Percentiles rank a stretch among this genome's conserved stretches.
These are phyloP conservation scores for Ancistrus triradiatus DNA, from an alignment of 2,113 vertebrate species.

Conservation along the genomic window DNA sequence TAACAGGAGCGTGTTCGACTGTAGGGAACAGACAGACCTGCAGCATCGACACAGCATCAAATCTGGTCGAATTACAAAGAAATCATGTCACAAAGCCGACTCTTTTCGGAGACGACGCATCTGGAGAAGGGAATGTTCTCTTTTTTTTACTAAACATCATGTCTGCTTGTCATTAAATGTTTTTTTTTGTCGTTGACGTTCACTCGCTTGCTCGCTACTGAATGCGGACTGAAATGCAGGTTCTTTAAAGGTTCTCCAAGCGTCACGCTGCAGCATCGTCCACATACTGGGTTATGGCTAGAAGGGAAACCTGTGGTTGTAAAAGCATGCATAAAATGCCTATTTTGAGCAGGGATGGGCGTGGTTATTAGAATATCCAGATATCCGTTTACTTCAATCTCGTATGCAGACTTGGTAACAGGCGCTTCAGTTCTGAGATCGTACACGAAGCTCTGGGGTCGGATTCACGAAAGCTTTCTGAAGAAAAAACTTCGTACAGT, in stretches of 20 bases:
- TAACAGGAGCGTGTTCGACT: background rate
- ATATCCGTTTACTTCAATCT: no score
- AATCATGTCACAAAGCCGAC: background rate
- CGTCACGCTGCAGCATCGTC: constrained; percentile 35
- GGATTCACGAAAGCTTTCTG: no score
- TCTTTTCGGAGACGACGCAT: constrained; percentile 1
- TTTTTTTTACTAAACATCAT: constrained; percentile 44
- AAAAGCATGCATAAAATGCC: no score
- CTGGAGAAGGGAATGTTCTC: constrained; percentile 39
- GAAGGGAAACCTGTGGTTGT: constrained; percentile 5
- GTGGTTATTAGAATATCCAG: constrained; percentile 35
- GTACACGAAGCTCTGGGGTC: no score
- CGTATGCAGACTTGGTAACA: no score
- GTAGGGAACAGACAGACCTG: background rate
- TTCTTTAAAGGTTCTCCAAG: constrained; percentile 48
- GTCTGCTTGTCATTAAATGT: constrained; percentile 60
- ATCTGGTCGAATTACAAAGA: background rate
- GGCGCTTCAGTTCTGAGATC: no score
- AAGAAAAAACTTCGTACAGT: no score
- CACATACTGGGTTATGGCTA: constrained; percentile 14
- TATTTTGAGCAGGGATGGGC: background rate
- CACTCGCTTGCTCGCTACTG: constrained; percentile 56
- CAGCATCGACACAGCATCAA: background rate
- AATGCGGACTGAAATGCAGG: no score
- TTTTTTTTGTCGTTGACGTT: constrained; percentile 51